Evolutionary conservation across 1,140 invertebrate genomes (phyloP).

Genomic region (Drosophila seguyi): DNA sequence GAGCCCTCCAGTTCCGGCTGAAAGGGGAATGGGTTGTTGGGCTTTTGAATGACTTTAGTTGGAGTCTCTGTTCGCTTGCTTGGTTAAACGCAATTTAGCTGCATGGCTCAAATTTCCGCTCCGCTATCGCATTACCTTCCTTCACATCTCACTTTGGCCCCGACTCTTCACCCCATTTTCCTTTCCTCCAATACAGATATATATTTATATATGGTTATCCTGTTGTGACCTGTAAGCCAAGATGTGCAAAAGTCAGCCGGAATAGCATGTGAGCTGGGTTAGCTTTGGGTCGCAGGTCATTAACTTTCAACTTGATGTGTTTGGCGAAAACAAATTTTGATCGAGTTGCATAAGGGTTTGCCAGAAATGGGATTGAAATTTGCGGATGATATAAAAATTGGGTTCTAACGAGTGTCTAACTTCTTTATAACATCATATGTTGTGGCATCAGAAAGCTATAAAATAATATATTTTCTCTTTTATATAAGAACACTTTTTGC

Average conservation of each 20-base stretch:
- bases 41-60: conserved; percentile 37
- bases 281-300: not conserved
- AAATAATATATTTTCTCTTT: not conserved
- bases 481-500: not conserved
- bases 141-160: conserved; percentile 9
- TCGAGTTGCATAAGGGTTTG: not conserved
- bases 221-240: conserved; percentile 22
- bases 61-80: conserved; percentile 45
- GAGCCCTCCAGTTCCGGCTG: conserved; percentile 18
- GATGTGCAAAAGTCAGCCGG: conserved; percentile 9
- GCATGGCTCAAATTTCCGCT: conserved; percentile 76
- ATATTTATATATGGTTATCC: conserved; percentile 1
- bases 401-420: not conserved
- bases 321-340: conserved; percentile 10
- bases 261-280: conserved; percentile 22
- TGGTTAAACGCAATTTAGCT: conserved; percentile 81
- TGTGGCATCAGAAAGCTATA: not conserved
- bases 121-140: conserved; percentile 60
- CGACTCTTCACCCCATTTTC: not conserved
- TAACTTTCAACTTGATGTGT: conserved; percentile 7
- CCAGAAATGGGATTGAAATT: conserved; percentile 9
- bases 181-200: not conserved
- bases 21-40: conserved; percentile 6
- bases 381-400: conserved; percentile 4
- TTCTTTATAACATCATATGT: too few relatives aligned